Percentiles rank a stretch among this genome's conserved stretches.
These are phyloP conservation scores for Acanthisitta chloris DNA, from an alignment of 2,113 vertebrate genomes.

Conservation along the genomic window DNA sequence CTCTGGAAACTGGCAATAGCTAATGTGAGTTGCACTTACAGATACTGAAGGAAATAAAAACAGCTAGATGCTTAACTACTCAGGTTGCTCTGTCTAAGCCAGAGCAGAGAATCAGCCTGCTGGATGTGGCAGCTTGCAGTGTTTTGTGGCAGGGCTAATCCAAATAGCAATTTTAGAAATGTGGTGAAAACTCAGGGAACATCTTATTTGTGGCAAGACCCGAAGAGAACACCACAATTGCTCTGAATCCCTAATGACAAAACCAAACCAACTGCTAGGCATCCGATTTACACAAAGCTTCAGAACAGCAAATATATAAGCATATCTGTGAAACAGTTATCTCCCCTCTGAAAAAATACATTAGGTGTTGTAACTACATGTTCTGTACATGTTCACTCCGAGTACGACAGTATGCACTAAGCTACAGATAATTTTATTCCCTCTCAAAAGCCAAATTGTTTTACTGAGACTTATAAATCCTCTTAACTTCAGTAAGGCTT, in stretches of 20 bases:
- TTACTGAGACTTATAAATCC: neutral
- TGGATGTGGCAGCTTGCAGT: neutral
- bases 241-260: neutral
- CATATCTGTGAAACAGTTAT: neutral
- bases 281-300: neutral
- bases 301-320: neutral
- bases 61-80: neutral
- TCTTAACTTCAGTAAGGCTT: neutral
- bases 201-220: neutral
- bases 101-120: neutral
- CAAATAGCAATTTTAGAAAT: neutral
- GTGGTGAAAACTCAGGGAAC: neutral
- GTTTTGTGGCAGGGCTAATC: neutral
- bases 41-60: neutral
- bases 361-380: neutral
- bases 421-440: neutral
- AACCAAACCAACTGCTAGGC: neutral
- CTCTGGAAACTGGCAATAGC: neutral
- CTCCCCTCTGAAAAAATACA: neutral
- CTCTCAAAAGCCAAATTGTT: neutral
- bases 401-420: neutral
- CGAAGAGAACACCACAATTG: neutral
- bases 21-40: neutral
- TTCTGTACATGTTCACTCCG: neutral
- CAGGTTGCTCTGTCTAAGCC: neutral